These are phyloP conservation scores for Peromyscus maniculatus DNA, from an alignment of 2,113 vertebrate species.

Conservation along the genomic window DNA sequence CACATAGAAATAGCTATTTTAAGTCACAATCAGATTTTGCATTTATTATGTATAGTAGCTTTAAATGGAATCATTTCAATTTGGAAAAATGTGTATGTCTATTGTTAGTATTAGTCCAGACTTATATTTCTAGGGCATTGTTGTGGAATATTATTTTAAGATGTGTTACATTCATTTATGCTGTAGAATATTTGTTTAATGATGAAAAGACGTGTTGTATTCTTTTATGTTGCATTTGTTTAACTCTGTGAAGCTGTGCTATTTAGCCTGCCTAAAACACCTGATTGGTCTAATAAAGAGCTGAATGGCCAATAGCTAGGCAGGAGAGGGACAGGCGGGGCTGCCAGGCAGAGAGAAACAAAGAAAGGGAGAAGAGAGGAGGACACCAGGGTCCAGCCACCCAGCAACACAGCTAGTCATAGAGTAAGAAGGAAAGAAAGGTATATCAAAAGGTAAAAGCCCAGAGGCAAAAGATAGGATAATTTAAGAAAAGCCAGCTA, in stretches of 20 bases:
- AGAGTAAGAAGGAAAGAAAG: background rate
- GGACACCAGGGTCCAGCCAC: background rate
- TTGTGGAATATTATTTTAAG: background rate
- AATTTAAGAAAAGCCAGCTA: background rate
- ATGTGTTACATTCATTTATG: background rate
- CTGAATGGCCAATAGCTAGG: background rate
- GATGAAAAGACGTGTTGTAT: background rate
- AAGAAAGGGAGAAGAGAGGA: background rate
- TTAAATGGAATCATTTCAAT: background rate
- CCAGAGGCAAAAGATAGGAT: background rate
- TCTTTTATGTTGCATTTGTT: background rate
- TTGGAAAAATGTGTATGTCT: background rate
- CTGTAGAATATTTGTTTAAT: background rate
- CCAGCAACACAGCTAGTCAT: background rate
- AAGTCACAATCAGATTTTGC: background rate
- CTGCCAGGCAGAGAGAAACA: background rate
- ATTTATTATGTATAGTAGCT: background rate
- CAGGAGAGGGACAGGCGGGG: background rate
- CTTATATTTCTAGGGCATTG: background rate
- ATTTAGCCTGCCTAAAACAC: background rate
- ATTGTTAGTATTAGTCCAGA: background rate
- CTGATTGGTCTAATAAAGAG: background rate
- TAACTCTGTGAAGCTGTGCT: background rate
- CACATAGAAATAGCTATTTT: background rate
- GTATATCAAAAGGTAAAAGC: background rate